Evolutionary conservation across 1,140 invertebrate genomes (phyloP).

Genomic region (silkworm (Bombyx mori)): ASM3026992v2 NC_085126.1:330001-330500

Average conservation of each 20-base stretch:
- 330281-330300: constrained; percentile 38
- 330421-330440: constrained; percentile 29
- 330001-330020: no score
- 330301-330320: constrained; percentile 15
- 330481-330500: constrained; percentile 46
- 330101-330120: constrained; percentile 50
- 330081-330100: constrained; percentile 48
- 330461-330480: constrained; percentile 51
- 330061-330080: constrained; percentile 41
- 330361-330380: constrained; percentile 41
- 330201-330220: constrained; percentile 47
- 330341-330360: constrained; percentile 15
- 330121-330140: constrained; percentile 21
- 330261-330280: constrained; percentile 56
- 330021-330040: no score
- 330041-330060: no score
- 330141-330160: constrained; percentile 36
- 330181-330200: constrained; percentile 53
- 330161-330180: constrained; percentile 42
- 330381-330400: constrained; percentile 60
- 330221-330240: constrained; percentile 29
- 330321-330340: neutral
- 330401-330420: constrained; percentile 54
- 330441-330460: constrained; percentile 49
- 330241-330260: constrained; percentile 56